Base-by-base conservation (phyloP, 2,797 vertebrate genomes). In the Coregonus suidteri region DNA sequence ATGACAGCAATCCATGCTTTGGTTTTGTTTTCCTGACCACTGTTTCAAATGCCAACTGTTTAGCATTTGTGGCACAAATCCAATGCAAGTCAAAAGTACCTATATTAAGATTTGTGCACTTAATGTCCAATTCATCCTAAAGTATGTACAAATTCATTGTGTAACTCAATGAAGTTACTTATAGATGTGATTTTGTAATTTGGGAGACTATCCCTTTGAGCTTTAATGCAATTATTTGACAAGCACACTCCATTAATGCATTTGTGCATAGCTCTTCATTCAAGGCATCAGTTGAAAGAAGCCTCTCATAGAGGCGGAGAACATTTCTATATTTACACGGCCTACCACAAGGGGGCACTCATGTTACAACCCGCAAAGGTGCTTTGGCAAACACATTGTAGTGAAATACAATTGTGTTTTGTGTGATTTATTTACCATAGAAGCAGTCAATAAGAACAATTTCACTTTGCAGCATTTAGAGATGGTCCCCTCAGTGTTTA, bases 291-390 rank as follows among this genome's bases (percentile, higher is more conserved):
- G 35, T 41, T n/a, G 1, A 51, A 41, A 70, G 7, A 70, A 70
- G 34, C 37, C 1, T 34, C 31, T 14, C 1, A 4, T 31, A 1
- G 18, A 30, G 30, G 37, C 68, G 4, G 15, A 66, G 20, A 77
- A 72, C 31, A 14, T 15, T 74, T 16, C 73, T 88, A 31, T 31
- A 3, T 64, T 6, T 75, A 7, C 4, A 1, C 14, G 1, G 4
- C 11, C 3, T 11, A 41, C 84, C 91, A 62, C 52, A 31, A 35
- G 90, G 77, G 82, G 88, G 84, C 89, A 59, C 75, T 82, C 74
- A 3, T 16, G 73, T 51, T 18, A 69, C 74, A 74, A 72, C 4
- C 6, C 25, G 1, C 31, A n/a, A 18, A 9, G 18, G n/a, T n/a
- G 30, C n/a, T 76, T 30, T 30, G 59, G 11, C 31, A 71, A 13